Evolutionary conservation across 2,113 vertebrate genomes (phyloP).

Genomic region (Epinephelus cyanopodus): DNA sequence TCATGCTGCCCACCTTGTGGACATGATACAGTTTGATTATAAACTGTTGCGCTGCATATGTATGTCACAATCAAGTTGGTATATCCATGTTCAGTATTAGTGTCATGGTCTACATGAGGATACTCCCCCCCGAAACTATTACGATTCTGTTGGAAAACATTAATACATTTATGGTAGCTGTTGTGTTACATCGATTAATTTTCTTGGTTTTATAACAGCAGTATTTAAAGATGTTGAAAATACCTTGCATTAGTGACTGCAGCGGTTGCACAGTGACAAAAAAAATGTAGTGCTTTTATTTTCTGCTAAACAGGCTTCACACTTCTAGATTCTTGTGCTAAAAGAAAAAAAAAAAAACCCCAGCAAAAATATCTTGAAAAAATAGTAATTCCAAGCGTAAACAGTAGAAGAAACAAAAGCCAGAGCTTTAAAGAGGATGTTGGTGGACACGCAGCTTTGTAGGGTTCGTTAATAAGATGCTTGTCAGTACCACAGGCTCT

Average conservation of each 20-base stretch:
- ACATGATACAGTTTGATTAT: constrained; percentile 18
- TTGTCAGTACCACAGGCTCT: constrained; percentile 41
- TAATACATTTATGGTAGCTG: neutral
- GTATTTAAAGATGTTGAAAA: neutral
- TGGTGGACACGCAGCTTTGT: constrained; percentile 43
- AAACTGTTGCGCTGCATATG: neutral
- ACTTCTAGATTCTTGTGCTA: neutral
- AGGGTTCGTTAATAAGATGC: neutral
- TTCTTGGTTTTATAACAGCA: neutral
- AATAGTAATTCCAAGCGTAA: neutral
- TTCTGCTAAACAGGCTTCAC: neutral
- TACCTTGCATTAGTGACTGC: neutral
- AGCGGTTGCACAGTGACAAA: neutral
- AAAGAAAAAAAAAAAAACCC: neutral
- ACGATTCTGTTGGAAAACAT: neutral
- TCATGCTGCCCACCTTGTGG: constrained; percentile 15
- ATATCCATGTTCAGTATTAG: constrained; percentile 33
- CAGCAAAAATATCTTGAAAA: too few relatives aligned
- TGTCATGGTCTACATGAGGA: constrained; percentile 25
- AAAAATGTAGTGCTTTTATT: constrained; percentile 30
- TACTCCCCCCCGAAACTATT: neutral
- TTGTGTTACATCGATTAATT: neutral
- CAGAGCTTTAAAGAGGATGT: constrained; percentile 43
- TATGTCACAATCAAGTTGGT: neutral
- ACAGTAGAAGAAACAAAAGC: constrained; percentile 1